These are phyloP conservation scores for Tauraco hartlaubi DNA, from an alignment of 2,797 vertebrate species.

Conservation along the genomic window DNA sequence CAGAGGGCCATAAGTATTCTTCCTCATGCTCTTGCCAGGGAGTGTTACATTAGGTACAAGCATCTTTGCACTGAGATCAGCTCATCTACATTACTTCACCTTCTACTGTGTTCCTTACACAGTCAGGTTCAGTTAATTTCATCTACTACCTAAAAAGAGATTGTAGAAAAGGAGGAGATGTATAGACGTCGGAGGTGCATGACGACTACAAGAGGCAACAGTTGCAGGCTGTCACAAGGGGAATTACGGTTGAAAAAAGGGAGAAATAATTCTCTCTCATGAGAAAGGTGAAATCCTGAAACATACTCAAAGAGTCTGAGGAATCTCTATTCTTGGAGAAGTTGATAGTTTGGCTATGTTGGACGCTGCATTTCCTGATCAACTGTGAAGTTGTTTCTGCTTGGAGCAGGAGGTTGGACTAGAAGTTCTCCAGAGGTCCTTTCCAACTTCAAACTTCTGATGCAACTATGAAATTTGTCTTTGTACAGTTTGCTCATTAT, in stretches of 20 bases:
- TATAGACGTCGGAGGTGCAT: background rate
- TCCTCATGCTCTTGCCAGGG: fast-evolving
- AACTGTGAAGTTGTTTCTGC: background rate
- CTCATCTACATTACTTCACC: background rate
- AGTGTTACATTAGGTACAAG: background rate
- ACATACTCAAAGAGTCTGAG: background rate
- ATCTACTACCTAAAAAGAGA: background rate
- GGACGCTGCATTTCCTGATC: background rate
- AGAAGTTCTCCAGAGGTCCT: background rate
- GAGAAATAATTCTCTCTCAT: background rate
- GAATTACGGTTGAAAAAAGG: background rate
- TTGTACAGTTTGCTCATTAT: background rate
- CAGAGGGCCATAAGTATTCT: background rate
- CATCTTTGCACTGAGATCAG: background rate
- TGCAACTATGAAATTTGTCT: background rate
- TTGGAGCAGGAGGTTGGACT: background rate
- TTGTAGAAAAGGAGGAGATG: background rate
- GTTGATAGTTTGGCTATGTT: fast-evolving
- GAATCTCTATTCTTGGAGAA: background rate
- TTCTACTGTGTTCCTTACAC: background rate
- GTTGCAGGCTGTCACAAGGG: background rate
- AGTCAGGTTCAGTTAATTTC: background rate
- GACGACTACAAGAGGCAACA: background rate
- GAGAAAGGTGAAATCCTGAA: background rate
- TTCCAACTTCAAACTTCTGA: background rate